Evolutionary conservation across 2,888 invertebrate genomes (phyloP).

Genomic region (Odiellus spinosus): DNA sequence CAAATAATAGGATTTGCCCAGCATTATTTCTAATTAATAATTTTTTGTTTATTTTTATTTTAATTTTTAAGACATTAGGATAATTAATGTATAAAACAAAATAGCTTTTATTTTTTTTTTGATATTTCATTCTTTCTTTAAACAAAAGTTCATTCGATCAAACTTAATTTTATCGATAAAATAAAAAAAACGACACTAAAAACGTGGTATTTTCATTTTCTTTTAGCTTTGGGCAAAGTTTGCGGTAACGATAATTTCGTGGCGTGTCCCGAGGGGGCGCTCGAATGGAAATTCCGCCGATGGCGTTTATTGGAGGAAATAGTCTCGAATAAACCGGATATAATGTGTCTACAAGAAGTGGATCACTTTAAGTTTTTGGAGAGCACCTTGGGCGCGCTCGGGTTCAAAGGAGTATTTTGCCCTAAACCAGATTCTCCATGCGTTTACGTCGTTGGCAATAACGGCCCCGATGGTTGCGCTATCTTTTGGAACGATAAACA

Average conservation of each 20-base stretch:
- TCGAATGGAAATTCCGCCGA: constrained; percentile 49
- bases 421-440: constrained; percentile 64
- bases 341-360: constrained; percentile 44
- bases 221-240: constrained; percentile 46
- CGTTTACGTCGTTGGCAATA: constrained; percentile 49
- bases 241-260: constrained; percentile 49
- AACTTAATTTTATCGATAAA: too few species aligned
- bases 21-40: too few species aligned
- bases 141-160: too few species aligned
- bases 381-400: constrained; percentile 43
- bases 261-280: constrained; percentile 48
- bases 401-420: constrained; percentile 50
- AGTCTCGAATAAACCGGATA: constrained; percentile 46
- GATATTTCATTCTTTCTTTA: too few species aligned
- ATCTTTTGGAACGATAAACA: constrained; percentile 49
- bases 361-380: constrained; percentile 54
- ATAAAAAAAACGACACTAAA: not conserved
- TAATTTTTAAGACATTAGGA: too few species aligned
- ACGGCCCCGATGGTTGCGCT: constrained; percentile 63
- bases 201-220: not conserved
- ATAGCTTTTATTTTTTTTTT: not conserved
- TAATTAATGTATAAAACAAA: too few species aligned
- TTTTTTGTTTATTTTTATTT: too few species aligned
- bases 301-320: constrained; percentile 54
- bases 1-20: too few species aligned